Evolutionary conservation across 2,113 vertebrate genomes (phyloP).

Genomic region (Mormoops blainvillei): DNA sequence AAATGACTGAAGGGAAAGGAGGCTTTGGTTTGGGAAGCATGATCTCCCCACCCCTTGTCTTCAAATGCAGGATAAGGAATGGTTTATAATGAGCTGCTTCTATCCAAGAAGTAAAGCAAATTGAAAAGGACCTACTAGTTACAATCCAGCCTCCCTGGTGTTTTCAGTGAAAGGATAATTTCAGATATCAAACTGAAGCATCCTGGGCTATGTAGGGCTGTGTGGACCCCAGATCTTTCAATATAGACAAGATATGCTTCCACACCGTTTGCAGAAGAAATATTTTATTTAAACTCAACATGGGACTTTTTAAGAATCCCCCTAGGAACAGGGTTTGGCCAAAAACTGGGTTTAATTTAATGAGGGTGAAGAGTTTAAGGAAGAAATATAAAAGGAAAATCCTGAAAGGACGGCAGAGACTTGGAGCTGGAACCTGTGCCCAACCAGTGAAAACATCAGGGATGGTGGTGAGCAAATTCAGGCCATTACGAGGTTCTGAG

Average conservation of each 20-base stretch:
- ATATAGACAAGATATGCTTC: constrained; percentile 1
- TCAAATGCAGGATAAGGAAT: constrained; percentile 63
- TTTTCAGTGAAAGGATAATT: constrained; percentile 55
- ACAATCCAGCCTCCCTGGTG: constrained; percentile 2
- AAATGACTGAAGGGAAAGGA: neutral
- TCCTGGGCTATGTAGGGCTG: neutral
- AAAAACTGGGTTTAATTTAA: constrained; percentile 59
- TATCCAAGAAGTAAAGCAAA: constrained; percentile 44
- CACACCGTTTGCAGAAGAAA: neutral
- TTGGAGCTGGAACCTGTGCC: neutral
- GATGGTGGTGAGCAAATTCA: neutral
- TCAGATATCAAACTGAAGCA: constrained; percentile 41
- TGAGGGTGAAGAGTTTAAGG: constrained; percentile 66
- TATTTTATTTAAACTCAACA: constrained; percentile 60
- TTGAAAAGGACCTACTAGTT: constrained; percentile 43
- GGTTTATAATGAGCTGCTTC: constrained; percentile 73
- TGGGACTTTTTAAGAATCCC: constrained; percentile 62
- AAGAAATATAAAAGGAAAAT: constrained; percentile 48
- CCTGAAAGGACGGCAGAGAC: neutral
- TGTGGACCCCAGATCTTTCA: neutral
- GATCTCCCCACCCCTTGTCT: constrained; percentile 1
- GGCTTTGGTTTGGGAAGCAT: constrained; percentile 23
- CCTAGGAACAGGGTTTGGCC: constrained; percentile 30
- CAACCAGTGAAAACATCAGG: neutral
- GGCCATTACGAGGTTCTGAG: neutral